Conservation (phyloP, 2,113 vertebrate genomes). For the Microtus montanus region DNA sequence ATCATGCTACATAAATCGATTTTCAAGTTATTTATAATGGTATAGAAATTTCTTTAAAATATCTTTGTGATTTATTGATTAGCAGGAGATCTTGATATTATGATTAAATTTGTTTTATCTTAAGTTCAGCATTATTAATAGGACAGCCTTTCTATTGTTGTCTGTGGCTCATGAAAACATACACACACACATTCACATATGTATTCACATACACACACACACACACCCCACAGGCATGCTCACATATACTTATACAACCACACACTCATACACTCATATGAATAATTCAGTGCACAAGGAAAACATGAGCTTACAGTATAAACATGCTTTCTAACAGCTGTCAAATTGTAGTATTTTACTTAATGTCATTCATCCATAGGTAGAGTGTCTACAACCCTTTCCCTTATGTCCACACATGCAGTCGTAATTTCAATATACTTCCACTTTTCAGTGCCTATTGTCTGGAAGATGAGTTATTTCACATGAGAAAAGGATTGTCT, state of each 20-base stretch:
- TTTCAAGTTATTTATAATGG: constrained; percentile 11
- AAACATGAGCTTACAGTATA: neutral
- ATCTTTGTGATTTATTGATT: neutral
- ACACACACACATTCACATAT: too few species aligned
- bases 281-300: neutral
- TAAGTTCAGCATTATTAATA: neutral
- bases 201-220: too few species aligned
- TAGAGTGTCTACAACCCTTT: neutral
- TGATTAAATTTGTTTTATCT: neutral
- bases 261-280: neutral
- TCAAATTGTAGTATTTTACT: neutral
- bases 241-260: too few species aligned
- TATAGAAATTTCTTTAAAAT: neutral
- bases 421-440: neutral
- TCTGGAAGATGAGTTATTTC: neutral
- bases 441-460: neutral
- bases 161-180: neutral
- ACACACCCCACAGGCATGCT: neutral
- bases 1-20: neutral
- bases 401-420: fast-evolving
- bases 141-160: neutral
- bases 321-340: neutral
- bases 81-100: neutral
- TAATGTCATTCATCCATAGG: neutral
- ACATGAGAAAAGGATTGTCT: neutral